Evolutionary conservation across 2,888 invertebrate species (phyloP).

Genomic region (Clitarchus hookeri): DNA sequence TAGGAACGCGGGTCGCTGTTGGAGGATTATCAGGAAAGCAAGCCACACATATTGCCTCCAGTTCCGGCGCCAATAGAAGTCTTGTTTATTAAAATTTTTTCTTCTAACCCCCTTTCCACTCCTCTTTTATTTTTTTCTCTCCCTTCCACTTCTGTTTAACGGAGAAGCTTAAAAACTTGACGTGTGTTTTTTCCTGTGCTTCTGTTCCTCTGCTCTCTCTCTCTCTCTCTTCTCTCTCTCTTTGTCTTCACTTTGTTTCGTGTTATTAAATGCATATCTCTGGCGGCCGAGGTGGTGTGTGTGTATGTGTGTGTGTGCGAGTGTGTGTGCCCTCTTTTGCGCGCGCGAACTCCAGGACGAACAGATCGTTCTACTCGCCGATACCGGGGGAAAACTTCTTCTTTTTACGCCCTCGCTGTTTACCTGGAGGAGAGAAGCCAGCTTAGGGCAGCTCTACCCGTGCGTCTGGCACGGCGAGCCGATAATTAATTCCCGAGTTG

Average conservation of each 20-base stretch:
- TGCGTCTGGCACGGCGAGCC: neutral
- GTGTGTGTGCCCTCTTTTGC: neutral
- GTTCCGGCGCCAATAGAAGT: neutral
- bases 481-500: neutral
- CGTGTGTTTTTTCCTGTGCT: neutral
- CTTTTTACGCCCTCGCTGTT: neutral
- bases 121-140: neutral
- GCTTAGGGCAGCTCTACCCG: neutral
- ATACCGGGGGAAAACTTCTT: neutral
- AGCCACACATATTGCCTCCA: constrained; percentile 14
- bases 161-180: neutral
- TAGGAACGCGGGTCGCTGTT: neutral
- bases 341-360: neutral
- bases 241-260: neutral
- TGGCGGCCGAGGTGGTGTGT: neutral
- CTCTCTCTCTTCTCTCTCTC: neutral
- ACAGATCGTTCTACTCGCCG: too few relatives aligned
- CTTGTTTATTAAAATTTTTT: neutral
- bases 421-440: neutral
- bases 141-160: neutral
- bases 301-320: neutral
- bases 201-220: neutral
- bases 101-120: neutral
- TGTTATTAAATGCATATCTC: constrained; percentile 20
- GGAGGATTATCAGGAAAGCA: constrained; percentile 4